Evolutionary conservation across 2,113 vertebrate genomes (phyloP).

Genomic region (Alexandromys fortis): DNA sequence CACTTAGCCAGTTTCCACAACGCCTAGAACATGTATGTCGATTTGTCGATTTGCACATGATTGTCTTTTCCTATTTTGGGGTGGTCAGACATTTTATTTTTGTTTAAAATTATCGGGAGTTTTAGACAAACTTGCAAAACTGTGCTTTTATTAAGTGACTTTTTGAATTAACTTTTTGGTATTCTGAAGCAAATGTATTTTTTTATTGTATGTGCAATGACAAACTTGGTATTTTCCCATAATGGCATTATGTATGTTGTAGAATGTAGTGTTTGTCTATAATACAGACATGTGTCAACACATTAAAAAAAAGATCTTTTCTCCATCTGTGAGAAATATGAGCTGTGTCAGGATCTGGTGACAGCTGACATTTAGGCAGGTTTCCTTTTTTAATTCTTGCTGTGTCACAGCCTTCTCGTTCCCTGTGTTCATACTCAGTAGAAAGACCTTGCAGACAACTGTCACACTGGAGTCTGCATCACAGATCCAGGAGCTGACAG

Average conservation of each 20-base stretch:
- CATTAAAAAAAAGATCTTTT: constrained; percentile 85
- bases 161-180: constrained; percentile 87
- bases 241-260: constrained; percentile 86
- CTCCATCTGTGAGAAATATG: background rate
- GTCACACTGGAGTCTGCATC: background rate
- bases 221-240: constrained; percentile 87
- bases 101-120: constrained; percentile 84
- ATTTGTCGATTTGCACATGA: constrained; percentile 88
- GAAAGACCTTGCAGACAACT: background rate
- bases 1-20: constrained; percentile 84
- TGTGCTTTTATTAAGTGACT: constrained; percentile 89
- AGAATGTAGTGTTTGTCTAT: constrained; percentile 89
- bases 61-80: constrained; percentile 82
- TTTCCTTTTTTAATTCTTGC: background rate
- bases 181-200: constrained; percentile 86
- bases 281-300: constrained; percentile 83
- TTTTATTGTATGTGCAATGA: constrained; percentile 85
- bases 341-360: background rate
- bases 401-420: background rate
- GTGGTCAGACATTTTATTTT: constrained; percentile 86
- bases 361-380: background rate
- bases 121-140: constrained; percentile 89
- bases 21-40: constrained; percentile 84
- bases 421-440: background rate
- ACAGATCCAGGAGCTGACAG: background rate